A percentile compares a stretch with the other conserved stretches of the same genome.
Evolutionary conservation across 2,888 invertebrate genomes (phyloP).

Genomic region (Cistogaster globosa): DNA sequence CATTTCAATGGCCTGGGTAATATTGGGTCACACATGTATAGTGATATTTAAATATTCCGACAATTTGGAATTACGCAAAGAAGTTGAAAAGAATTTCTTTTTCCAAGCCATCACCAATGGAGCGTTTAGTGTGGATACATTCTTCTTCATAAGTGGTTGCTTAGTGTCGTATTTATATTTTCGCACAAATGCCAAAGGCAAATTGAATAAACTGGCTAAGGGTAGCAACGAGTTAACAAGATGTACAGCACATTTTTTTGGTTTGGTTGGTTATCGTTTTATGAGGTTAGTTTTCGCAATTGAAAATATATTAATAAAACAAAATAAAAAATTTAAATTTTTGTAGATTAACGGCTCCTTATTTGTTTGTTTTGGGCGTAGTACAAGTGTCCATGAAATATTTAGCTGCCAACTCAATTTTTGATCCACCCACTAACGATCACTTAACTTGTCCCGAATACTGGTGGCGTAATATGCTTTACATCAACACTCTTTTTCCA

Average conservation of each 20-base stretch:
- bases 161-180: conserved; percentile 93
- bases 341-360: conserved; percentile 90
- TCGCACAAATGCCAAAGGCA: conserved; percentile 89
- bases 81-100: conserved; percentile 90
- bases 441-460: conserved; percentile 92
- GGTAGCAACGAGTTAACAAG: conserved; percentile 86
- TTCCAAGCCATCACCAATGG: conserved; percentile 92
- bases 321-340: background rate
- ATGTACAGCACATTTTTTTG: conserved; percentile 88
- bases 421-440: conserved; percentile 92
- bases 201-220: conserved; percentile 87
- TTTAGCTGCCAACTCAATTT: conserved; percentile 91
- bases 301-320: background rate
- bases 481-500: conserved; percentile 93
- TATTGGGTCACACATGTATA: conserved; percentile 90
- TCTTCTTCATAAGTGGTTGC: conserved; percentile 92
- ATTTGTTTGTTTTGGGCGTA: conserved; percentile 91
- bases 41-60: conserved; percentile 93
- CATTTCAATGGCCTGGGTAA: conserved; percentile 88
- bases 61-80: conserved; percentile 89
- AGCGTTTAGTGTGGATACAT: conserved; percentile 91
- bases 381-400: conserved; percentile 94
- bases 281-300: conserved; percentile 84
- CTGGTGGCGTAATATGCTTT: conserved; percentile 94
- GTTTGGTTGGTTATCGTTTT: conserved; percentile 90